A percentile compares a stretch with the other conserved stretches of the same genome.
Conservation (phyloP, 2,888 invertebrate genomes). For the Acheta domesticus region DNA sequence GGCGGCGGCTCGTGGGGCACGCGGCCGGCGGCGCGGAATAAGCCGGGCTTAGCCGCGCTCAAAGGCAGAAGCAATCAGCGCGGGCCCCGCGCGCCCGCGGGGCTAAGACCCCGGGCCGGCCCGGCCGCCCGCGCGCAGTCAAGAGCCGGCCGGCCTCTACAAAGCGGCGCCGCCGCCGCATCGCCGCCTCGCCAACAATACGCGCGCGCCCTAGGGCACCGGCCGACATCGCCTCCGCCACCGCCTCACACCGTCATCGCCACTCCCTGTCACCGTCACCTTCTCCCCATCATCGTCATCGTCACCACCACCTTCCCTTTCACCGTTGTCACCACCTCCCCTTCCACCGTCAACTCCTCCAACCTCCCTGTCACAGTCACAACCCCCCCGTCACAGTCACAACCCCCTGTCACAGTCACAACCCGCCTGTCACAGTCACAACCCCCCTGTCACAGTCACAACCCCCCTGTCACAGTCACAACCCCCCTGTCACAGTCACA, state of each 20-base stretch:
- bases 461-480: too few species aligned
- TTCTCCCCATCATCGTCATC: not conserved
- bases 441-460: too few species aligned
- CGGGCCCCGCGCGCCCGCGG: not conserved
- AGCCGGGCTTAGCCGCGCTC: not conserved
- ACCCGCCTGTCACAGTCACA: too few species aligned
- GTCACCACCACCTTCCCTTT: not conserved
- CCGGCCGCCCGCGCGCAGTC: not conserved
- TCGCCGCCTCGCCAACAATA: not conserved
- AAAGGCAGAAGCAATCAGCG: not conserved
- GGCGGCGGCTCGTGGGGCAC: not conserved
- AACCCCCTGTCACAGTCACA: too few species aligned
- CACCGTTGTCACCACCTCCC: not conserved
- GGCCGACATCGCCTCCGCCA: not conserved
- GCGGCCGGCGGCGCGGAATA: not conserved
- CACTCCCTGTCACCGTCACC: too few species aligned
- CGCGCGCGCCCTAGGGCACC: not conserved
- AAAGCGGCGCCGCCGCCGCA: not conserved
- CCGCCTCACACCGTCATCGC: not conserved
- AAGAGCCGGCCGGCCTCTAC: not conserved
- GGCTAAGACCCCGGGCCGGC: not conserved
- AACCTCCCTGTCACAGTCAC: not conserved
- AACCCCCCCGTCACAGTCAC: too few species aligned
- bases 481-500: too few species aligned
- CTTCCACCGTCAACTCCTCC: not conserved